phyloP scores from a whole-genome alignment of 2,888 invertebrate genomes.

The Andrena flavipes region DNA sequence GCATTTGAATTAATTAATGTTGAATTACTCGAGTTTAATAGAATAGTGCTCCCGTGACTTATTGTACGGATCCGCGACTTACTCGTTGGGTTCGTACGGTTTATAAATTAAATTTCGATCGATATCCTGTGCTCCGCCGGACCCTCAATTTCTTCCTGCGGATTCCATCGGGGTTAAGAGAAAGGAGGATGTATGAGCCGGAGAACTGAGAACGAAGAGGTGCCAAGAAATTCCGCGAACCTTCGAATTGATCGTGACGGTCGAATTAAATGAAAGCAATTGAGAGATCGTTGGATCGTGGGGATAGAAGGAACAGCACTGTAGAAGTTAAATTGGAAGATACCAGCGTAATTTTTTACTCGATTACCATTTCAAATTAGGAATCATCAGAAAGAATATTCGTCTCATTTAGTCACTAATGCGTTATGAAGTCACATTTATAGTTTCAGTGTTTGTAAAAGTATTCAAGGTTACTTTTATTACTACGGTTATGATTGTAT shows the following conservation, averaged over 20 bases:
- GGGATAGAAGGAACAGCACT: neutral
- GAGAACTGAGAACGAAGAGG: neutral
- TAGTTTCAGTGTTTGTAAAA: too few species aligned
- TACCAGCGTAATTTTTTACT: neutral
- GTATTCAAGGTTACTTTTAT: too few species aligned
- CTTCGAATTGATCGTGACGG: neutral
- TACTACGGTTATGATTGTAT: too few species aligned
- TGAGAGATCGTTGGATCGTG: neutral
- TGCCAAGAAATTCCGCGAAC: neutral
- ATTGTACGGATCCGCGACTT: neutral
- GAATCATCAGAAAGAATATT: neutral
- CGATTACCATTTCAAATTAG: neutral
- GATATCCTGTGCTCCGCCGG: neutral
- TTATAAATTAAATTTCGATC: slow-evolving; percentile 8
- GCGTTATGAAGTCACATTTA: too few species aligned
- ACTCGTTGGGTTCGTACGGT: too few species aligned
- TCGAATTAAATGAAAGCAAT: slow-evolving; percentile 9
- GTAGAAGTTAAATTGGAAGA: neutral
- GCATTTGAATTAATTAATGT: slow-evolving; percentile 11
- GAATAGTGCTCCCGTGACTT: neutral
- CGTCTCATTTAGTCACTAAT: too few species aligned
- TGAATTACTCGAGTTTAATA: neutral
- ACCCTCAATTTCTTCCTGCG: slow-evolving; percentile 1
- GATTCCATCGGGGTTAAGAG: neutral
- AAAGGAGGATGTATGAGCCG: neutral